Evolutionary conservation across 2,113 vertebrate genomes (phyloP).

Genomic region (Sminthopsis crassicaudata): DNA sequence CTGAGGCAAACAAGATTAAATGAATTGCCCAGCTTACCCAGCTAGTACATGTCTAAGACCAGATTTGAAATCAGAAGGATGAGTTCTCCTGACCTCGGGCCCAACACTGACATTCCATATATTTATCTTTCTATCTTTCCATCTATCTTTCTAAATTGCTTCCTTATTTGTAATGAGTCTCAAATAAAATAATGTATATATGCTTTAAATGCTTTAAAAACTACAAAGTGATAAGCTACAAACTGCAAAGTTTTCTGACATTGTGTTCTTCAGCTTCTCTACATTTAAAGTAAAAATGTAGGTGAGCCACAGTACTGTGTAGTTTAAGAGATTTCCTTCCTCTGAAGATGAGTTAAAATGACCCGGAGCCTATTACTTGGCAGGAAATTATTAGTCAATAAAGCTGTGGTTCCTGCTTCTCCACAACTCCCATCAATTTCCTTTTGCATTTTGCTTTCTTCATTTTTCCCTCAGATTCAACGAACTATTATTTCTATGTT

Average conservation of each 20-base stretch:
- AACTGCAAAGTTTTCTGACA: background rate
- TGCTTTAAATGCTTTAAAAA: background rate
- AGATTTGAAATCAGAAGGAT: background rate
- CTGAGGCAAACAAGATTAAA: background rate
- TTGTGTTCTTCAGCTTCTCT: background rate
- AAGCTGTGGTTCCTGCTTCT: background rate
- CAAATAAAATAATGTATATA: background rate
- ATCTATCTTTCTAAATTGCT: too few species aligned
- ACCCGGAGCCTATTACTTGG: background rate
- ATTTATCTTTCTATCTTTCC: background rate
- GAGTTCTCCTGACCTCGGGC: background rate
- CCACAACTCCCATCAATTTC: background rate
- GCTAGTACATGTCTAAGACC: background rate
- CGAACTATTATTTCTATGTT: constrained; percentile 18
- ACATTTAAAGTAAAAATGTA: background rate
- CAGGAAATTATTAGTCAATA: background rate
- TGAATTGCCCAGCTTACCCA: background rate
- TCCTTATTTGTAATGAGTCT: background rate
- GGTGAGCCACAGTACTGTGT: background rate
- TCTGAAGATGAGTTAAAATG: background rate
- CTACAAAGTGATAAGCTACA: background rate
- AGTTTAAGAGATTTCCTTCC: background rate
- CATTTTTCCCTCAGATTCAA: constrained; percentile 24
- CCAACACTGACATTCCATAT: background rate
- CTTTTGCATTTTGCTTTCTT: constrained; percentile 18